Percentiles rank a stretch among this genome's conserved stretches.
phyloP scores from a whole-genome alignment of 2,113 vertebrate genomes.

The Dasyurus viverrinus region DNA sequence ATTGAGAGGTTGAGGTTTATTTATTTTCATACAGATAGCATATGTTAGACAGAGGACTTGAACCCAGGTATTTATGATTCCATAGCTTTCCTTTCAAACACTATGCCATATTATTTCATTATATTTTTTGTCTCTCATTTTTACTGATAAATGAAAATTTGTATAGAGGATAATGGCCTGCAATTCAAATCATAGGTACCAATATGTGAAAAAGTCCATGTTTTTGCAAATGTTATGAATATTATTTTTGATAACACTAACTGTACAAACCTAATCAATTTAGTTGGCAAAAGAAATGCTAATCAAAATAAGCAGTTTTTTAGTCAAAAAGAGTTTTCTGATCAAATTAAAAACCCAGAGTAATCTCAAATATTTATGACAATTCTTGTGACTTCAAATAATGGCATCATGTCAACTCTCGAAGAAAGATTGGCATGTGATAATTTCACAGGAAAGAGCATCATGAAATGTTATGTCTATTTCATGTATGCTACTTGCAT shows the following conservation, averaged over 20 bases:
- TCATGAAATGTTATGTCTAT: constrained; percentile 52
- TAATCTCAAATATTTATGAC: constrained; percentile 63
- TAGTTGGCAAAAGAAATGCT: not conserved
- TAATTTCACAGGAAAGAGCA: constrained; percentile 53
- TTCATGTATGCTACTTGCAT: constrained; percentile 32
- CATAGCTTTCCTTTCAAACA: no score
- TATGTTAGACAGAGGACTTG: no score
- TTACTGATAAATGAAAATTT: no score
- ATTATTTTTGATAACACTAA: not conserved
- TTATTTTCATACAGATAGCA: no score
- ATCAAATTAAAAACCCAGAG: constrained; percentile 61
- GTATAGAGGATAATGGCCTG: no score
- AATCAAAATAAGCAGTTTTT: not conserved
- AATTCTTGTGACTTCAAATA: constrained; percentile 55
- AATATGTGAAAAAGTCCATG: no score
- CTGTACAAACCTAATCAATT: not conserved
- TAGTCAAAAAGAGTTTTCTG: constrained; percentile 41
- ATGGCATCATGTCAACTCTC: constrained; percentile 49
- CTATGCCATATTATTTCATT: no score
- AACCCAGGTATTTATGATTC: no score
- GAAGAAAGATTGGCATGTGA: constrained; percentile 66
- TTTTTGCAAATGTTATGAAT: not conserved
- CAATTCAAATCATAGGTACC: no score
- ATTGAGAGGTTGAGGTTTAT: no score
- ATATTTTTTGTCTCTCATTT: no score